Percentiles rank a stretch among this genome's conserved stretches.
phyloP scores from a whole-genome alignment of 2,797 vertebrate species.

The Neoniphon sammara region DNA sequence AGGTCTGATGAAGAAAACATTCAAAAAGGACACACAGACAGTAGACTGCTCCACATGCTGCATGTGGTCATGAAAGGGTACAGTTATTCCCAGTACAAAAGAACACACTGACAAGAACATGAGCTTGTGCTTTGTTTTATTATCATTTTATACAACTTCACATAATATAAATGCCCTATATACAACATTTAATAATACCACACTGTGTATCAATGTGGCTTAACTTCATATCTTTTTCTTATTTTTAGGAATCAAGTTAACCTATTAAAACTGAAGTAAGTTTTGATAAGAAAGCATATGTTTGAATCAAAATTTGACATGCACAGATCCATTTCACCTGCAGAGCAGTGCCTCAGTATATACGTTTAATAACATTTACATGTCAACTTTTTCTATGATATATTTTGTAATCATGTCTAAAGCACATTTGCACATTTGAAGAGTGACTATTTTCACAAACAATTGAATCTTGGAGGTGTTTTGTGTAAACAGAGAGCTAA shows the following conservation, averaged over 20 bases:
- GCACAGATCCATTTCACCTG: no score
- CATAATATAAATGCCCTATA: neutral
- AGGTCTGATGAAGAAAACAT: slow-evolving; percentile 29
- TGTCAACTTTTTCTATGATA: no score
- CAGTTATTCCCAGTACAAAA: neutral
- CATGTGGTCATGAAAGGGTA: neutral
- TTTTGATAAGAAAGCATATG: no score
- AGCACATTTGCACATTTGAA: no score
- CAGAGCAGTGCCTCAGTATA: no score
- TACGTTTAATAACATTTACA: no score
- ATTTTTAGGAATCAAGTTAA: neutral
- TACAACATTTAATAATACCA: neutral
- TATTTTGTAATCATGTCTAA: no score
- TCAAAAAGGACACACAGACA: neutral
- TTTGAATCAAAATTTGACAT: no score
- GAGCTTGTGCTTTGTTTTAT: neutral
- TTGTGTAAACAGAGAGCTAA: no score
- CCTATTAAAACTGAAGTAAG: no score
- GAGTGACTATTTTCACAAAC: no score
- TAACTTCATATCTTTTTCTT: neutral
- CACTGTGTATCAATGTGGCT: neutral
- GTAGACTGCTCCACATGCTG: neutral
- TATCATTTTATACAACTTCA: neutral
- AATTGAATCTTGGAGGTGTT: no score
- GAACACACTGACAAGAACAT: neutral